These are phyloP conservation scores for Tyrophagus putrescentiae DNA, from an alignment of 1,140 invertebrate species.

Conservation along the genomic window DNA sequence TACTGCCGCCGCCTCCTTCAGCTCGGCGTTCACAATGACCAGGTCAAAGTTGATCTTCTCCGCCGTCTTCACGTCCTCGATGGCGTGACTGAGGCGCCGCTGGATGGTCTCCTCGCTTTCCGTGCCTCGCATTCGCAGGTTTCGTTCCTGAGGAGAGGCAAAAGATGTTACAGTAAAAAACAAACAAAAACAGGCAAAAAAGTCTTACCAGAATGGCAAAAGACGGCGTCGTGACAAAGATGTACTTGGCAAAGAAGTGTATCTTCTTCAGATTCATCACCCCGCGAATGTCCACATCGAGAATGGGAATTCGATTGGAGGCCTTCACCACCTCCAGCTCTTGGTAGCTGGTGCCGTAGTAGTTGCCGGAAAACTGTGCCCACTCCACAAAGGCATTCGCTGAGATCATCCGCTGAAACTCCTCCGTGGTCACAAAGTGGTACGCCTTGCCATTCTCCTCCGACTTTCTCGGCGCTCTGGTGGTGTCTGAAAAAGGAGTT, in stretches of 20 bases:
- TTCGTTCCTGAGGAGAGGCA: slow-evolving; percentile 39
- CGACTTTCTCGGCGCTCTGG: slow-evolving; percentile 38
- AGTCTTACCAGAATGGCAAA: slow-evolving; percentile 44
- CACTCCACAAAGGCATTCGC: slow-evolving; percentile 79
- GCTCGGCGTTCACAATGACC: slow-evolving; percentile 73
- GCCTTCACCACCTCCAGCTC: slow-evolving; percentile 56
- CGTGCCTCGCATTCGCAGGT: slow-evolving; percentile 65
- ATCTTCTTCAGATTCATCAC: slow-evolving; percentile 77
- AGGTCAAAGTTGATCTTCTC: slow-evolving; percentile 59
- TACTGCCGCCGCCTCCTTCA: slow-evolving; percentile 69
- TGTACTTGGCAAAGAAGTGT: slow-evolving; percentile 60
- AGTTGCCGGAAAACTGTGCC: slow-evolving; percentile 78
- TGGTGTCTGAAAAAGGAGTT: slow-evolving; percentile 38
- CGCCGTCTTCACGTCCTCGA: slow-evolving; percentile 63
- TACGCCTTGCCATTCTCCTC: slow-evolving; percentile 55
- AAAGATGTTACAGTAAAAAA: neutral
- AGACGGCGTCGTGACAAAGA: slow-evolving; percentile 84
- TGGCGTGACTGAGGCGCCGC: slow-evolving; percentile 54
- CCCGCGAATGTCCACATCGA: slow-evolving; percentile 93
- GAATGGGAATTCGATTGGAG: slow-evolving; percentile 69
- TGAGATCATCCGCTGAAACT: slow-evolving; percentile 61
- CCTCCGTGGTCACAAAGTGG: slow-evolving; percentile 57
- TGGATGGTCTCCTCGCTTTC: slow-evolving; percentile 72
- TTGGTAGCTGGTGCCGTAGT: slow-evolving; percentile 76
- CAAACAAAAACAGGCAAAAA: slow-evolving; percentile 24